These are phyloP conservation scores for Dasysyrphus albostriatus DNA, from an alignment of 2,888 invertebrate species.

Conservation along the genomic window DNA sequence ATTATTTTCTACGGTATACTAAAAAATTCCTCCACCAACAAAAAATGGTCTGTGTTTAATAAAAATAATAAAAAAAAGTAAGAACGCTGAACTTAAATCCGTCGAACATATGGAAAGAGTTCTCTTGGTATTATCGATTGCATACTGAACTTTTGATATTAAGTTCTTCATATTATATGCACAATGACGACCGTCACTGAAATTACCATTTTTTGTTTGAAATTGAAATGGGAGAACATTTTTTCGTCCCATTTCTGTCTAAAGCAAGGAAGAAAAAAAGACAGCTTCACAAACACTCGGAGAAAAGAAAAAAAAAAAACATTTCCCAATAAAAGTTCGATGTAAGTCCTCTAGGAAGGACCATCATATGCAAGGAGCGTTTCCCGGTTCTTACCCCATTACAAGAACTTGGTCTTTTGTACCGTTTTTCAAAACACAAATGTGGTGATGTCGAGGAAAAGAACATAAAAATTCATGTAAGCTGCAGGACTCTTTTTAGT, in stretches of 20 bases:
- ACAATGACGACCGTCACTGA: slow-evolving; percentile 26
- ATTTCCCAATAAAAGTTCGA: slow-evolving; percentile 19
- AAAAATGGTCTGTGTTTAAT: neutral
- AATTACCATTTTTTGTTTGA: slow-evolving; percentile 65
- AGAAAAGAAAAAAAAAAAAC: too few relatives aligned
- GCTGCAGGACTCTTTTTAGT: slow-evolving; percentile 52
- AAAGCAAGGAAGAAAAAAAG: neutral
- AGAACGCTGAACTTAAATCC: slow-evolving; percentile 37
- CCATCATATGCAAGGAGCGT: neutral
- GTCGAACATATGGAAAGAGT: slow-evolving; percentile 15
- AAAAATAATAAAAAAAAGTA: slow-evolving; percentile 19
- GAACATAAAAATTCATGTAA: slow-evolving; percentile 63
- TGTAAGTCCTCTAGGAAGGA: neutral
- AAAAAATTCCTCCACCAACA: neutral
- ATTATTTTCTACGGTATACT: neutral
- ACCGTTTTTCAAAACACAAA: neutral
- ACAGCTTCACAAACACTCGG: neutral
- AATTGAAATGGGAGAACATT: slow-evolving; percentile 61
- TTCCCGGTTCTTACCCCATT: neutral
- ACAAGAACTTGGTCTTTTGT: neutral
- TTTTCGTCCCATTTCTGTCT: slow-evolving; percentile 37
- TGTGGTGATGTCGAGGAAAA: slow-evolving; percentile 40
- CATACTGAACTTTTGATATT: slow-evolving; percentile 23
- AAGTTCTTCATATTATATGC: slow-evolving; percentile 33
- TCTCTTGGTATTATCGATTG: slow-evolving; percentile 10